Evolutionary conservation across 2,797 vertebrate genomes (phyloP), one percentile per base, ranked within the genome.

Genomic region (Acanthiza pusilla): DNA sequence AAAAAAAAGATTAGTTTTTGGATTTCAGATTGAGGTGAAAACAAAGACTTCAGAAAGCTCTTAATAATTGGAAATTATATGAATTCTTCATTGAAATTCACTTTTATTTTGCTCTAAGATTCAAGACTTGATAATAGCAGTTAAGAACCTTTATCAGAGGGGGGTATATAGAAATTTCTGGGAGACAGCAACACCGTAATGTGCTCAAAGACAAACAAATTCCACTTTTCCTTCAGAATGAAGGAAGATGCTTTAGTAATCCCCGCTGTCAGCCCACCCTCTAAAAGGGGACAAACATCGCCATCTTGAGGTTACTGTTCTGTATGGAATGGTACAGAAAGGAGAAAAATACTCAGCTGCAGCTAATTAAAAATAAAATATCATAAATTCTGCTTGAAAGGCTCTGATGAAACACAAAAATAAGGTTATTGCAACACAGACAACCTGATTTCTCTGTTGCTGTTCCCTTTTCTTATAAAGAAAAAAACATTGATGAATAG

Each of bases 201-300:
- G 29, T 45, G 34, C n/a, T 68, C 60, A 34, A 54, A 62, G 50
- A 47, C 20, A 30, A 76, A 77, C 8, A 67, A 32, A 54, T 84
- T 51, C 30, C 22, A 3, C 22, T 45, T 53, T 6, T 19, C 51
- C 15, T n/a, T 30, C 29, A 74, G 21, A 61, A 19, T 0, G 36
- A 67, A 47, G 23, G 30, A 7, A 5, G 8, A 12, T 2, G 9
- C 15, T 16, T 30, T 30, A 22, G n/a, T 1, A 14, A 7, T 1
- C 17, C 3, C 22, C n/a, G 48, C 36, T 13, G 55, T 13, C 62
- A 40, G 27, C 11, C 20, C 34, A 21, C 40, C 4, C 26, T 82
- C 48, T 17, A n/a, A 81, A 92, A 78, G 72, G 82, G 34, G 70
- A 73, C 55, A 93, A 91, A 94, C 50, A 85, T 10, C 79, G 92